Evolutionary conservation across 2,113 vertebrate genomes (phyloP), one percentile per base, ranked within the genome.

Genomic region (Mus spicilegus): DNA sequence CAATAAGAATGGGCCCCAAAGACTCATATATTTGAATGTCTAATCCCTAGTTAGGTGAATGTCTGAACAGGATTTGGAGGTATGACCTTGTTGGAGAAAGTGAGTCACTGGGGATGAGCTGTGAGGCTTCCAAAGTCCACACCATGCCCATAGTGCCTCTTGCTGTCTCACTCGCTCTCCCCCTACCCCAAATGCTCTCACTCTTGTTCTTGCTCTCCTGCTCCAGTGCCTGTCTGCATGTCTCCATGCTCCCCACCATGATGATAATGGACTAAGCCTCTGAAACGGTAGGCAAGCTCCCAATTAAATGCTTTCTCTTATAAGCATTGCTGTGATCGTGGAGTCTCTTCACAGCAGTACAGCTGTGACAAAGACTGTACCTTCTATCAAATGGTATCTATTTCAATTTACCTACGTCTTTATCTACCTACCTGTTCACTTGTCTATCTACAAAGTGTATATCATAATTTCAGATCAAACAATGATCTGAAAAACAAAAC

Each of bases 401-500:
- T 30, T 58, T 39, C 13, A 1, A 49, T 76, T 46, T 36, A 51
- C 20, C 20, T 28, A 85, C 51, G 49, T 69, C 13, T n/a, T 61
- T 63, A 39, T 46, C 81, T 67, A 7, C 49, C 14, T 69, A 30
- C 36, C 61, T 42, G 33, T 22, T 10, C 7, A 24, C 17, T 63
- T 58, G 58, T 28, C 86, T 61, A 20, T 20, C 63, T 28, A 80
- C 28, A 24, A 61, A 69, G 14, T 19, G 5, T 14, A 67, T 39
- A 30, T 30, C 78, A 84, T 96, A 67, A 28, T 94, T 81, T 76
- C n/a, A 81, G 85, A 81, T 6, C 33, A 94, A 8, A 28, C 61
- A 96, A 95, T 92, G 49, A 28, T 58, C 90, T 97, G 61, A 28
- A 92, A 33, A 96, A 77, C 0, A 75, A 0, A 19, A 87, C 67